Evolutionary conservation across 2,888 invertebrate genomes (phyloP).

Genomic region (Amblyteles armatorius): DNA sequence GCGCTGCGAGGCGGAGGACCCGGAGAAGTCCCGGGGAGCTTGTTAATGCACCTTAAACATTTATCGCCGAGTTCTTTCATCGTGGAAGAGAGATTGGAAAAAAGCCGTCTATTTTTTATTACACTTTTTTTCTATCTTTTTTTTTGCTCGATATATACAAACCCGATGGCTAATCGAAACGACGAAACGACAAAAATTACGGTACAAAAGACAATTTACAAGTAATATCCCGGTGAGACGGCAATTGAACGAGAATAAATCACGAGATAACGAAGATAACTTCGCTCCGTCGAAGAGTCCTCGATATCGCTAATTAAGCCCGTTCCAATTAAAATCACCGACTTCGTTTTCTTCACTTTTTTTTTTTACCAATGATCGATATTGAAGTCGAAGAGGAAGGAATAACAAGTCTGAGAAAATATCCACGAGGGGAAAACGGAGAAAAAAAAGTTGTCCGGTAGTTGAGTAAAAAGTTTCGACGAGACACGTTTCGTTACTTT

Average conservation of each 20-base stretch:
- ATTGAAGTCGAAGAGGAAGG: neutral
- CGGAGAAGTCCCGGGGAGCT: conserved; percentile 20
- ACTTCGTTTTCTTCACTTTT: neutral
- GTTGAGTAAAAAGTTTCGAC: conserved; percentile 4
- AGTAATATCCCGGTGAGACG: neutral
- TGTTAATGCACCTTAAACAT: conserved; percentile 39
- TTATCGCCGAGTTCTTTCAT: conserved; percentile 15
- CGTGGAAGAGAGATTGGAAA: neutral
- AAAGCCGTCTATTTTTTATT: neutral
- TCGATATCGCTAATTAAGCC: conserved; percentile 48
- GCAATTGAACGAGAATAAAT: conserved; percentile 42
- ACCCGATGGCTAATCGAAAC: neutral
- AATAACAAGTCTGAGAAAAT: conserved; percentile 2
- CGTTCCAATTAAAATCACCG: conserved; percentile 20
- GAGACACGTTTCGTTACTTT: conserved; percentile 11
- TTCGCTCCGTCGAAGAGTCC: neutral
- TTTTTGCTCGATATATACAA: neutral
- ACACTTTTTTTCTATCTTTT: too few relatives aligned
- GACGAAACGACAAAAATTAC: neutral
- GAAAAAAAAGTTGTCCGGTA: conserved; percentile 1
- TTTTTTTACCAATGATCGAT: neutral
- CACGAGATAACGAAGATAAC: conserved; percentile 26
- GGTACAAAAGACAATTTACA: neutral
- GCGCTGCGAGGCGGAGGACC: neutral
- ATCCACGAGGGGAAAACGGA: neutral